A percentile compares a stretch with the other conserved stretches of the same genome.
These are phyloP conservation scores for Rhinoraja longicauda DNA, from an alignment of 2,797 vertebrate species.

Conservation along the genomic window DNA sequence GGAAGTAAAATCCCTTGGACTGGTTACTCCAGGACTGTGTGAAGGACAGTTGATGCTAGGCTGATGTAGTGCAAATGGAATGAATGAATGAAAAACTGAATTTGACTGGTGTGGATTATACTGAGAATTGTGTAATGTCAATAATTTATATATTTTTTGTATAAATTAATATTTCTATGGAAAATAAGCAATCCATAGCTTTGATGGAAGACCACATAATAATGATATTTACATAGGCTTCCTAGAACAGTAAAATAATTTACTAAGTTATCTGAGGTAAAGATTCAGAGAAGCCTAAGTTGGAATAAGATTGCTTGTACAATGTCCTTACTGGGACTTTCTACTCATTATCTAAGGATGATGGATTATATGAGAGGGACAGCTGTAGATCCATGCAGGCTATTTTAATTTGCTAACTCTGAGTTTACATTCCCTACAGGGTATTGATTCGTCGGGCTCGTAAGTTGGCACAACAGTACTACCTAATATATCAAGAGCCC, in stretches of 20 bases:
- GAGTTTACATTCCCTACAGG: conserved; percentile 55
- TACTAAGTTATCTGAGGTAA: not conserved
- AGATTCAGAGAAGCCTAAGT: not conserved
- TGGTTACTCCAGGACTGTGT: too few species aligned
- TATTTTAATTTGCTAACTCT: not conserved
- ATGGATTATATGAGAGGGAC: not conserved
- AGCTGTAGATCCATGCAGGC: not conserved
- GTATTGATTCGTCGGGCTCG: conserved; percentile 91
- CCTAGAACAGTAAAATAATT: not conserved
- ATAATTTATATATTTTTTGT: too few species aligned
- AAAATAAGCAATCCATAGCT: not conserved
- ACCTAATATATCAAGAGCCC: conserved; percentile 91
- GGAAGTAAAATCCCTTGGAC: too few species aligned
- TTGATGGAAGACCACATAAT: not conserved
- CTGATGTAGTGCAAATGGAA: too few species aligned
- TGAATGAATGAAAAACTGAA: too few species aligned
- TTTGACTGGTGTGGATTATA: too few species aligned
- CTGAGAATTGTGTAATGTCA: too few species aligned
- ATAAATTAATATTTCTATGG: not conserved
- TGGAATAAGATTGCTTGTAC: not conserved
- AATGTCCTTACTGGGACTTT: not conserved
- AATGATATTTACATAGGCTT: not conserved
- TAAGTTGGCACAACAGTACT: conserved; percentile 95
- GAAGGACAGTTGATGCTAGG: too few species aligned
- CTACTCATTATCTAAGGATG: not conserved